These are phyloP conservation scores for Chaetogeoica ovagalla DNA, from an alignment of 2,888 invertebrate species.

Conservation along the genomic window DNA sequence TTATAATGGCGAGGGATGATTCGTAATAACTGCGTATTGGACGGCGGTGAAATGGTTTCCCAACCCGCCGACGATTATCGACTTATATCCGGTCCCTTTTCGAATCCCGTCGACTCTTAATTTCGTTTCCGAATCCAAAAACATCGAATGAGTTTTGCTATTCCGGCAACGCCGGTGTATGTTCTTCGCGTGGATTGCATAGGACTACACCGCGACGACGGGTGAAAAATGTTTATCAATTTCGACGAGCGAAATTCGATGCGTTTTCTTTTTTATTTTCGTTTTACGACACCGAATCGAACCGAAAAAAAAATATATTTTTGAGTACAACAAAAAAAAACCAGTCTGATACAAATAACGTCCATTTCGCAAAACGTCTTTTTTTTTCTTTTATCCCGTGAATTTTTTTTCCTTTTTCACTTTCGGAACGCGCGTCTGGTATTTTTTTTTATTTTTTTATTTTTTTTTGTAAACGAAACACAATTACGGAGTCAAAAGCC, in stretches of 20 bases:
- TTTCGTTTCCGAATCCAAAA: conserved; percentile 43
- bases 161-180: too few relatives aligned
- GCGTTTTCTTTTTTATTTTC: not conserved
- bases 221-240: not conserved
- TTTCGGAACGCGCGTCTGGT: not conserved
- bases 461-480: not conserved
- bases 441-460: not conserved
- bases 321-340: too few relatives aligned
- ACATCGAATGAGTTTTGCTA: conserved; percentile 18
- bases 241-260: not conserved
- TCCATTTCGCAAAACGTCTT: too few relatives aligned
- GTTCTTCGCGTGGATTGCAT: not conserved
- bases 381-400: too few relatives aligned
- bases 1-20: not conserved
- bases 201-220: not conserved
- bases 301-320: too few relatives aligned
- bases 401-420: too few relatives aligned
- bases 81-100: conserved; percentile 46
- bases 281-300: too few relatives aligned
- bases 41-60: conserved; percentile 26
- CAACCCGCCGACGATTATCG: conserved; percentile 33
- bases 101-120: conserved; percentile 30
- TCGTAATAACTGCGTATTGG: conserved; percentile 33
- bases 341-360: too few relatives aligned
- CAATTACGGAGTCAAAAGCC: conserved; percentile 7